Conservation (phyloP, 1,140 invertebrate genomes). For the Telenomus remus region DNA sequence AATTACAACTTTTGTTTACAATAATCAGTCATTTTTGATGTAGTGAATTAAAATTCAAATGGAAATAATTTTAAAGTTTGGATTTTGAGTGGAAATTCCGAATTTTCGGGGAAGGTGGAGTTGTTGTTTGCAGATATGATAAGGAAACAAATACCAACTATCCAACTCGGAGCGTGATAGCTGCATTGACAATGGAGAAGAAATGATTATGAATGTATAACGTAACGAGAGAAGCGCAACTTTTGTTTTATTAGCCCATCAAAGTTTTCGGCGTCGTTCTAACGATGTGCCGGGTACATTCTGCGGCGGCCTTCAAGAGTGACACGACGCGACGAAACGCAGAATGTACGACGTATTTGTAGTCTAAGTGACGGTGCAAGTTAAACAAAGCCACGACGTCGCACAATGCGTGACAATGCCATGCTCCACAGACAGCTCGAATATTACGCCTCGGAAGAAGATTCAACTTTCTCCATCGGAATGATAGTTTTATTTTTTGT, state of each 20-base stretch:
- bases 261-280: slow-evolving; percentile 50
- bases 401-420: slow-evolving; percentile 61
- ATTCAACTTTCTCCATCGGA: slow-evolving; percentile 35
- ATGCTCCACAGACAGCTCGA: slow-evolving; percentile 48
- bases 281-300: slow-evolving; percentile 40
- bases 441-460: slow-evolving; percentile 28
- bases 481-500: background rate
- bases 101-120: too few species aligned
- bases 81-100: too few species aligned
- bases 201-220: slow-evolving; percentile 45
- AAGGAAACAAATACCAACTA: too few species aligned
- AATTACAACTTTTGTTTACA: too few species aligned
- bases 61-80: too few species aligned
- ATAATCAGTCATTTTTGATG: too few species aligned
- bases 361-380: slow-evolving; percentile 54
- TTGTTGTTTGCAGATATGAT: too few species aligned
- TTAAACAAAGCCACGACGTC: slow-evolving; percentile 56
- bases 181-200: background rate
- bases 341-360: slow-evolving; percentile 55
- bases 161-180: too few species aligned
- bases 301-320: slow-evolving; percentile 23
- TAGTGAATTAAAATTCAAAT: too few species aligned
- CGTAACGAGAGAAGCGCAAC: slow-evolving; percentile 38
- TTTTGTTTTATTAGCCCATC: slow-evolving; percentile 44
- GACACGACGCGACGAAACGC: slow-evolving; percentile 37